A percentile compares a stretch with the other conserved stretches of the same genome.
These are phyloP conservation scores for Passerculus sandwichensis DNA, from an alignment of 2,797 vertebrate species.

Conservation along the genomic window DNA sequence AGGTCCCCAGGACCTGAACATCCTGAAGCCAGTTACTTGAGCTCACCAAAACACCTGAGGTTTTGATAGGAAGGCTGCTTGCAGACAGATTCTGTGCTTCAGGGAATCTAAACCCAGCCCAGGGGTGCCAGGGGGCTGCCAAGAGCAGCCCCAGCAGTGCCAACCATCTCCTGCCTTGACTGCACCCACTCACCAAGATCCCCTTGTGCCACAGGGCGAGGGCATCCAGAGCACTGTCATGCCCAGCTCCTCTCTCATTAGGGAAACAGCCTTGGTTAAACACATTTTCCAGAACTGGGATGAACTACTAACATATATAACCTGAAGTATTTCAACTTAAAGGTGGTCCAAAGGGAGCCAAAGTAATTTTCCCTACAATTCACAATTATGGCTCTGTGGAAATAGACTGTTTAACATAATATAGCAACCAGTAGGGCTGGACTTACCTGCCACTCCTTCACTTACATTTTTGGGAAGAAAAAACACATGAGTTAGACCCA, in stretches of 20 bases:
- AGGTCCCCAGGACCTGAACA: not conserved
- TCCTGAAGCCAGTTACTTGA: not conserved
- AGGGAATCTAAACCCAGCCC: not conserved
- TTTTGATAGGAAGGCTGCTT: not conserved
- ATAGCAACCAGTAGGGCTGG: not conserved
- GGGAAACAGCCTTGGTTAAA: not conserved
- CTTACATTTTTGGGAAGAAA: not conserved
- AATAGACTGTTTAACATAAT: not conserved
- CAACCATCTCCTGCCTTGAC: not conserved
- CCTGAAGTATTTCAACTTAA: not conserved
- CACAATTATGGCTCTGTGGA: not conserved
- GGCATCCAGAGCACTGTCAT: not conserved
- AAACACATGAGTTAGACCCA: not conserved
- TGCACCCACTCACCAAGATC: not conserved
- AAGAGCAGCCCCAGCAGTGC: not conserved
- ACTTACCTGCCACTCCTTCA: not conserved
- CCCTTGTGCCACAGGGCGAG: not conserved
- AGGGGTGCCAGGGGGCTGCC: not conserved
- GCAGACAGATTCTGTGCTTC: not conserved
- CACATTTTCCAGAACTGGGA: not conserved
- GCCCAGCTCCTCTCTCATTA: not conserved
- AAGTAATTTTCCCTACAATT: not conserved
- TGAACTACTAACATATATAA: not conserved
- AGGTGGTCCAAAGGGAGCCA: not conserved
- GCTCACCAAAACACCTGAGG: not conserved